Conservation (phyloP, 2,888 invertebrate species). For the Xanthia togata region DNA sequence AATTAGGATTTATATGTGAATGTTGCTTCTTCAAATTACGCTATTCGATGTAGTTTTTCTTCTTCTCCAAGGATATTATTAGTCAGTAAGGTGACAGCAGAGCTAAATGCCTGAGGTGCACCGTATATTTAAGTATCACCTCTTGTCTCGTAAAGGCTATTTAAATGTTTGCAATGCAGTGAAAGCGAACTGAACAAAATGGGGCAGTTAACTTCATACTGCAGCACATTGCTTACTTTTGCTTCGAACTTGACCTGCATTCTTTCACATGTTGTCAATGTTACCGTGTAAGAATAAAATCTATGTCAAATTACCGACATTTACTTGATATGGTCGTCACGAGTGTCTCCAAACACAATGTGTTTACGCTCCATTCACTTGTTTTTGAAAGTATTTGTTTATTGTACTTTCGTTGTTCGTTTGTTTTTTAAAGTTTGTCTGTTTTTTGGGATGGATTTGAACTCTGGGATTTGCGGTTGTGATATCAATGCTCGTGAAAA, state of each 20-base stretch:
- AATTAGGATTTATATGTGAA: too few species aligned
- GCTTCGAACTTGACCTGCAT: constrained; percentile 49
- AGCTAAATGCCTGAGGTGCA: background rate
- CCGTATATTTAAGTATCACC: background rate
- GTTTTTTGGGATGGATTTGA: too few species aligned
- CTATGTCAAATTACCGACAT: constrained; percentile 36
- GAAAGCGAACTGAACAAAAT: constrained; percentile 37
- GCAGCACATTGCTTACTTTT: constrained; percentile 22
- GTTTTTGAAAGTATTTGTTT: constrained; percentile 43
- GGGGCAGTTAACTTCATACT: constrained; percentile 13
- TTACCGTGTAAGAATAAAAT: constrained; percentile 23
- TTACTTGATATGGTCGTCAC: constrained; percentile 37
- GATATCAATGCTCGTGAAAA: too few species aligned
- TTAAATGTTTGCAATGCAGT: constrained; percentile 15
- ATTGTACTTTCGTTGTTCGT: constrained; percentile 15
- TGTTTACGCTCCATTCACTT: constrained; percentile 14
- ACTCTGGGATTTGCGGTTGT: too few species aligned
- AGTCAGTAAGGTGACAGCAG: background rate
- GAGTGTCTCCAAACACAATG: constrained; percentile 35
- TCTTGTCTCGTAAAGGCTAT: background rate
- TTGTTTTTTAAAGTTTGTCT: background rate
- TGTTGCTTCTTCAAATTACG: background rate
- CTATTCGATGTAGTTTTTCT: too few species aligned
- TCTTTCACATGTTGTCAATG: constrained; percentile 4
- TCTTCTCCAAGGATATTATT: too few species aligned